phyloP scores from a whole-genome alignment of 64 coral and sea anemone species.

The Trachythela sp. region DNA sequence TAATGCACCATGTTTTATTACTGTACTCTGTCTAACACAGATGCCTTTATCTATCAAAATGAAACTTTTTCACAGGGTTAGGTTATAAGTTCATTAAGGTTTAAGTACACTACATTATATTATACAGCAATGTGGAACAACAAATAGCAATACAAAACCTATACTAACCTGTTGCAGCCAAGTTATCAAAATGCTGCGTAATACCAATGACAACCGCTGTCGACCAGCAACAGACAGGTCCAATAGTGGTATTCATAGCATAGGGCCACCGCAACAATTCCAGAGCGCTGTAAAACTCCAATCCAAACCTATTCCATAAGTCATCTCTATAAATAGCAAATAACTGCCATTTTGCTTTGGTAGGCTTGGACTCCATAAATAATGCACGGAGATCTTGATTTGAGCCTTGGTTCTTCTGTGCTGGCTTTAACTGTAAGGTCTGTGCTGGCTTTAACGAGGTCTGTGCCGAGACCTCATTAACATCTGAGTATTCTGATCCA shows the following conservation, averaged over 20 bases:
- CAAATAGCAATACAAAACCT: neutral
- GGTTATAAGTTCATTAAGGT: too few species aligned
- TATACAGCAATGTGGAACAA: neutral
- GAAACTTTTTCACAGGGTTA: too few species aligned
- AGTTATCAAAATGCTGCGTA: neutral
- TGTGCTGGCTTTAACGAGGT: neutral
- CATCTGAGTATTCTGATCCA: neutral
- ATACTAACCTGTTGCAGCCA: neutral
- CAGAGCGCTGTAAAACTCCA: neutral
- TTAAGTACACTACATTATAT: neutral
- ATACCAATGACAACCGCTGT: neutral
- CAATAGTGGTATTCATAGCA: neutral
- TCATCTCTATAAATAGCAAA: conserved; percentile 8
- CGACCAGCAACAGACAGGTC: conserved; percentile 1
- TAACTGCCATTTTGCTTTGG: neutral
- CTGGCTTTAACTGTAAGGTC: too few species aligned
- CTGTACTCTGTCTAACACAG: too few species aligned
- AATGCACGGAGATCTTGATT: neutral
- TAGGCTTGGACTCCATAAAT: neutral
- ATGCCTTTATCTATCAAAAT: too few species aligned
- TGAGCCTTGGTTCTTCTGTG: neutral
- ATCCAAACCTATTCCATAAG: neutral
- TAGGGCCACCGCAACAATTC: neutral
- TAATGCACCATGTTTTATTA: too few species aligned
- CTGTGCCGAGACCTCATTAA: neutral